Base-by-base conservation (phyloP, 2,797 vertebrate genomes). In the Rhyacichthys aspro region DNA sequence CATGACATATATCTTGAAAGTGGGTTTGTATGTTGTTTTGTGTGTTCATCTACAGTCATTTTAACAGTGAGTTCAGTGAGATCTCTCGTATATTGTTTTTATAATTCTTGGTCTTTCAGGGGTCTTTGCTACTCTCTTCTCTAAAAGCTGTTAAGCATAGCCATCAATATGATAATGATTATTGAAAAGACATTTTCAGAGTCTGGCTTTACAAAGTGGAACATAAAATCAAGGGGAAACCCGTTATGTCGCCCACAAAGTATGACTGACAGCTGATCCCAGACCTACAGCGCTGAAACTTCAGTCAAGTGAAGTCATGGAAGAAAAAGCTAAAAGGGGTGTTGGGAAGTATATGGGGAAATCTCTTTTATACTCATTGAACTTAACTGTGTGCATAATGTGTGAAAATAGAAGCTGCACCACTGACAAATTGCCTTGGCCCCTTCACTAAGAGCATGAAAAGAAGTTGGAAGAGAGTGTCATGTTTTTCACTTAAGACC, bases 291-390 rank as follows among this genome's bases (percentile, higher is more conserved):
- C 39, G 15, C 50, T 12, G n/a, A 6, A 7, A 9, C 34, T 19
- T 8, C 14, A 7, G 37, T 54, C 52, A 19, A 32, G 52, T 55
- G 53, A 55, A 55, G 53, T 55, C 53, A 55, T 55, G 19, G 38
- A 55, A 43, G 54, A 39, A 39, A 14, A 53, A 15, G 19, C 17
- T 39, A 33, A 1, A 5, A 37, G 48, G 5, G 48, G 48, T 38
- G 33, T 52, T 17, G 39, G 38, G 11, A 11, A 36, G 36, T 17
- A 53, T 39, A 47, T 14, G 7, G 44, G 32, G 18, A 11, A 38
- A 18, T 17, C 23, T 53, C 39, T 39, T 53, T 39, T 53, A 53
- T 37, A 53, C 50, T 28, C 7, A 17, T 41, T n/a, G 1, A 8
- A n/a, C 36, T 23, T 14, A 39, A 52, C 9, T 34, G 36, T 53